Evolutionary conservation across 2,888 invertebrate species (phyloP).

Genomic region (Macropis europaea): DNA sequence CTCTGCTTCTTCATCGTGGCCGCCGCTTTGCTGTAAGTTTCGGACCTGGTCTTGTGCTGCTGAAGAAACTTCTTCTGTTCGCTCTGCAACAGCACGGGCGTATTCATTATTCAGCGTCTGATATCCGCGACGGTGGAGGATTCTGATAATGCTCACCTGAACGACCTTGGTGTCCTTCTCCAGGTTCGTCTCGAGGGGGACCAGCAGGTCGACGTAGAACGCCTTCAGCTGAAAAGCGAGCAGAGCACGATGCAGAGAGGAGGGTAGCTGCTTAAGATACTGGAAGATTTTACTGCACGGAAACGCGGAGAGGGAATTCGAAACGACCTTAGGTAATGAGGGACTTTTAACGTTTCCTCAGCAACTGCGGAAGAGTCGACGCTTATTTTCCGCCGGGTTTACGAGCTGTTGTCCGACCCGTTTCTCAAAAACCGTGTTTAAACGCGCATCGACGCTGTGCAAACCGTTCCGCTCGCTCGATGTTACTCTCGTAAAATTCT

Average conservation of each 20-base stretch:
- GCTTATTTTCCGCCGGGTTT: conserved; percentile 28
- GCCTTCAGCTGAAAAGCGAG: conserved; percentile 90
- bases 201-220: conserved; percentile 95
- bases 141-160: conserved; percentile 83
- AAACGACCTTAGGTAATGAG: conserved; percentile 52
- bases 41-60: conserved; percentile 94
- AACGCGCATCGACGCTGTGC: not conserved
- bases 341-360: conserved; percentile 24
- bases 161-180: conserved; percentile 97
- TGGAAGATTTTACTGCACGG: conserved; percentile 40
- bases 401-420: conserved; percentile 26
- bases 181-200: conserved; percentile 95
- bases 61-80: conserved; percentile 96
- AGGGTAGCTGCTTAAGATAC: conserved; percentile 30
- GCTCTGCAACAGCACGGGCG: conserved; percentile 82
- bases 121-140: not conserved
- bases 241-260: conserved; percentile 1
- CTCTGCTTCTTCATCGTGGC: conserved; percentile 95
- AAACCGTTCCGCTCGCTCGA: conserved; percentile 8
- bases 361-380: conserved; percentile 1
- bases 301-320: conserved; percentile 30
- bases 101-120: conserved; percentile 52
- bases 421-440: too few relatives aligned
- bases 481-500: conserved; percentile 11
- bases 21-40: conserved; percentile 94